These are phyloP conservation scores for Ecdyonurus torrentis DNA, from an alignment of 2,888 invertebrate genomes.

Conservation along the genomic window DNA sequence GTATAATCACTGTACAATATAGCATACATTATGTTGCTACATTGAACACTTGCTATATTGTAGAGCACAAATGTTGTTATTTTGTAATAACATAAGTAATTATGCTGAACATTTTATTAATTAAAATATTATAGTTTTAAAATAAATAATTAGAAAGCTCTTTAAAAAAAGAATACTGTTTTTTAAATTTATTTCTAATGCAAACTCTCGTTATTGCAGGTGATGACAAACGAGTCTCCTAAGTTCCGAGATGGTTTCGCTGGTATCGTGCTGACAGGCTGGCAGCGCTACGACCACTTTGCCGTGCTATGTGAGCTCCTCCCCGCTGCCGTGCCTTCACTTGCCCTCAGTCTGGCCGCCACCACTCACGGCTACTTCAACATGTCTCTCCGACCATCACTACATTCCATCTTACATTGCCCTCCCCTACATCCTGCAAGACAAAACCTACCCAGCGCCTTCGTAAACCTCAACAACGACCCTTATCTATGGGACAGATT, in stretches of 20 bases:
- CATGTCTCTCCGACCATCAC: slow-evolving; percentile 29
- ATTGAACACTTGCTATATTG: too few species aligned
- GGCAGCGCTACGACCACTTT: slow-evolving; percentile 53
- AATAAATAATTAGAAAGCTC: too few species aligned
- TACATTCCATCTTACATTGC: slow-evolving; percentile 35
- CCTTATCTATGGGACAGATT: slow-evolving; percentile 44
- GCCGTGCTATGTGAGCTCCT: slow-evolving; percentile 48
- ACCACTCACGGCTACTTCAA: slow-evolving; percentile 42
- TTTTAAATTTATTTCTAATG: too few species aligned
- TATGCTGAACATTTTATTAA: too few species aligned
- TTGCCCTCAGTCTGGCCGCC: slow-evolving; percentile 41
- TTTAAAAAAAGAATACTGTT: too few species aligned
- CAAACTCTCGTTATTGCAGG: neutral
- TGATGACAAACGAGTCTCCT: slow-evolving; percentile 39
- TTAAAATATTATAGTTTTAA: too few species aligned
- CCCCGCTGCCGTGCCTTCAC: slow-evolving; percentile 44
- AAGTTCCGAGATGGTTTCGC: slow-evolving; percentile 33
- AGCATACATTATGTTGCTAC: too few species aligned
- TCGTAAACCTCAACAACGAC: slow-evolving; percentile 39
- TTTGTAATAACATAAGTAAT: too few species aligned
- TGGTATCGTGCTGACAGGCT: slow-evolving; percentile 39
- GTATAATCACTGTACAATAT: too few species aligned
- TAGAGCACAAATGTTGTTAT: too few species aligned
- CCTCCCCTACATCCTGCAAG: slow-evolving; percentile 14
- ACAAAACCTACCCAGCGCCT: slow-evolving; percentile 18